Conservation (phyloP, 2,113 vertebrate genomes). For the Elaphurus davidianus region DNA sequence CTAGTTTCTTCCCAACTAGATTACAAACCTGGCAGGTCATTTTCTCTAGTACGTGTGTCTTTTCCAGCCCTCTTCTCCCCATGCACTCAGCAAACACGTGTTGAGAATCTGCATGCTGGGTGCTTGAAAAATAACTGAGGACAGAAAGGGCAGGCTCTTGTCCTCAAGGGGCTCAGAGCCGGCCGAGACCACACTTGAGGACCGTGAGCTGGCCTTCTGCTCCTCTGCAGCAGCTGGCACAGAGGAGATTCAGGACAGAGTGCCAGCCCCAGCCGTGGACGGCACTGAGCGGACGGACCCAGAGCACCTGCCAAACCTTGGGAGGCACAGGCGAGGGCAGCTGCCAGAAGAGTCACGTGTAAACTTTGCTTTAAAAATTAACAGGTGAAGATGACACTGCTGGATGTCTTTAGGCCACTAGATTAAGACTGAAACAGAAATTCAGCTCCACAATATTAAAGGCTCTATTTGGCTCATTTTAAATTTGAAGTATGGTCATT, state of each 20-base stretch:
- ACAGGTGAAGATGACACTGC: background rate
- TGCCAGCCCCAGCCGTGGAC: background rate
- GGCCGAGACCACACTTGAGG: background rate
- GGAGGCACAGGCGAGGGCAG: background rate
- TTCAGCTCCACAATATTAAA: background rate
- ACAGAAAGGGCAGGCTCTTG: background rate
- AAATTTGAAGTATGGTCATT: background rate
- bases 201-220: background rate
- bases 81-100: background rate
- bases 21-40: background rate
- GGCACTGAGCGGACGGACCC: rapidly evolving
- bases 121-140: background rate
- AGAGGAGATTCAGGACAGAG: background rate
- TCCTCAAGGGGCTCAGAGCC: background rate
- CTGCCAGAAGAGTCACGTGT: background rate
- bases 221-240: background rate
- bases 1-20: background rate
- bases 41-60: background rate
- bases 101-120: background rate
- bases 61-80: background rate
- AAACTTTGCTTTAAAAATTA: background rate
- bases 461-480: background rate
- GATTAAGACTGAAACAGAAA: background rate
- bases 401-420: background rate
- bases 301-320: background rate